Evolutionary conservation across 2,888 invertebrate genomes (phyloP).

Genomic region (Leuctra nigra): DNA sequence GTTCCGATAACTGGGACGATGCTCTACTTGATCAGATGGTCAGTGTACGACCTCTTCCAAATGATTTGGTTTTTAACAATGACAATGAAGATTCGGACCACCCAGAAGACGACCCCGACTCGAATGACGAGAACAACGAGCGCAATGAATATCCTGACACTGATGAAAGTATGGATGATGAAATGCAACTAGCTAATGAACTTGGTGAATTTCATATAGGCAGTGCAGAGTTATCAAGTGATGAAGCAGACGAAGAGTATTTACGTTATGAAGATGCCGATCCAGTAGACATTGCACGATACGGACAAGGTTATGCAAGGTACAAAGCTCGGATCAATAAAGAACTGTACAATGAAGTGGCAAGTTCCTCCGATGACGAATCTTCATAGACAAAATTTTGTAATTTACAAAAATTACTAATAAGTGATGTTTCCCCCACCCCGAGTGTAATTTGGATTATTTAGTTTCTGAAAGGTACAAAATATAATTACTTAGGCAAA

Average conservation of each 20-base stretch:
- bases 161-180: constrained; percentile 53
- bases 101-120: constrained; percentile 52
- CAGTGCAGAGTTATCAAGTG: constrained; percentile 38
- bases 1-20: constrained; percentile 43
- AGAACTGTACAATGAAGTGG: no score
- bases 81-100: constrained; percentile 37
- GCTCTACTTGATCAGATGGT: constrained; percentile 40
- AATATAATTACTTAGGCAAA: no score
- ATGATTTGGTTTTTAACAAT: constrained; percentile 25
- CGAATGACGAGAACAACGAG: constrained; percentile 72
- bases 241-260: constrained; percentile 40
- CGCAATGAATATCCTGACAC: constrained; percentile 73
- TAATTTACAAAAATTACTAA: no score
- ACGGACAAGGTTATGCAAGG: constrained; percentile 59
- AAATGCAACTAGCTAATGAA: constrained; percentile 53
- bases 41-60: constrained; percentile 37
- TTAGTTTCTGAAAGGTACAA: no score
- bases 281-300: constrained; percentile 47
- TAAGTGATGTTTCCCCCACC: no score
- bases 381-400: no score
- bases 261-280: constrained; percentile 38
- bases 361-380: no score
- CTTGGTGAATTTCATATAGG: constrained; percentile 33
- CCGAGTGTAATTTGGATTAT: no score
- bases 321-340: constrained; percentile 49